These are phyloP conservation scores for Platyura marginata DNA, from an alignment of 1,140 invertebrate genomes.

Conservation along the genomic window DNA sequence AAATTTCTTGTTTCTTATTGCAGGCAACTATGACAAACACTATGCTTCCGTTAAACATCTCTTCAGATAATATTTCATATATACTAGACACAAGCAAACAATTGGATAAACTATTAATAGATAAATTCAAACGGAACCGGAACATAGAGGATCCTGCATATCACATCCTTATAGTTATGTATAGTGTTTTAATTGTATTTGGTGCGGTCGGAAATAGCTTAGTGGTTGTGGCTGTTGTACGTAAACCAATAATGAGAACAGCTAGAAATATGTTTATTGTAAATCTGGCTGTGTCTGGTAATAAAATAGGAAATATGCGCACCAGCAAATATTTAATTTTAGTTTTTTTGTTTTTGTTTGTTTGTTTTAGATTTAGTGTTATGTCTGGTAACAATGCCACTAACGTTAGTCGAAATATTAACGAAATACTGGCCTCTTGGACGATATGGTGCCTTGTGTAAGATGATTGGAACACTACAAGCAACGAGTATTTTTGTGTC, in stretches of 20 bases:
- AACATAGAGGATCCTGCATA: constrained; percentile 43
- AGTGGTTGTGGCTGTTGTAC: constrained; percentile 55
- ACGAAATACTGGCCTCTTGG: constrained; percentile 57
- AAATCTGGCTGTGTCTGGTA: constrained; percentile 62
- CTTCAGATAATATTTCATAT: background rate
- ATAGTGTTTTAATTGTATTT: constrained; percentile 52
- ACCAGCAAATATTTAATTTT: background rate
- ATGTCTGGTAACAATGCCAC: constrained; percentile 68
- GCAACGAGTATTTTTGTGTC: constrained; percentile 78
- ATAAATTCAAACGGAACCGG: constrained; percentile 40
- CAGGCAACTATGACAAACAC: no score
- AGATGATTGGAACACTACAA: constrained; percentile 60
- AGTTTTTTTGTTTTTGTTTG: background rate
- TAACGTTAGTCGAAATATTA: constrained; percentile 64
- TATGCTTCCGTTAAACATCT: background rate
- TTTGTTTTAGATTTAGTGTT: constrained; percentile 43
- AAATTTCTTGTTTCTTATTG: no score
- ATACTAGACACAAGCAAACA: constrained; percentile 2
- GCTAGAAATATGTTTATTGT: constrained; percentile 77
- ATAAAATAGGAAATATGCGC: constrained; percentile 1
- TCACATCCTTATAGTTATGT: constrained; percentile 44
- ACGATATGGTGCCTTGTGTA: constrained; percentile 47
- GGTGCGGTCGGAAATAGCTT: constrained; percentile 62
- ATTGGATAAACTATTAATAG: constrained; percentile 22
- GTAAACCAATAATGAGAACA: constrained; percentile 67